Percentiles rank a stretch among this genome's conserved stretches.
Conservation (phyloP, 2,797 vertebrate species). For the Avahi laniger region DNA sequence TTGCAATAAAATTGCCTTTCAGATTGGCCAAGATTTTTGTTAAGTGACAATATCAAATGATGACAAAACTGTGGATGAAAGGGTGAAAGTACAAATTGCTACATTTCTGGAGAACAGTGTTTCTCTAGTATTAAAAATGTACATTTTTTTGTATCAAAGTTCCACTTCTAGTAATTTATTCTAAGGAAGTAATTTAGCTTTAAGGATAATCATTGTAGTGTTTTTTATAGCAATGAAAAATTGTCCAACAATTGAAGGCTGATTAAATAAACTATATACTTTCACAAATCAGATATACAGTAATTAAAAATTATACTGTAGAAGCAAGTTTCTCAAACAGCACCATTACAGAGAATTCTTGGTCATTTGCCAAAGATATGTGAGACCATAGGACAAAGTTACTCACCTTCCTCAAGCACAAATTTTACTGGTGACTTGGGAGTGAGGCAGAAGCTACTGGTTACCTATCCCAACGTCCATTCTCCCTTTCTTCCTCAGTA, state of each 20-base stretch:
- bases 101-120: constrained; percentile 22
- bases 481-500: neutral
- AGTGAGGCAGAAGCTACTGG: neutral
- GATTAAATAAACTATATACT: neutral
- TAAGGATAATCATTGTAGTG: neutral
- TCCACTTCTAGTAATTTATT: constrained; percentile 16
- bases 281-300: neutral
- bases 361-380: neutral
- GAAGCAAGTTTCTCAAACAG: neutral
- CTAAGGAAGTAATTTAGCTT: constrained; percentile 17
- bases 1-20: constrained; percentile 42
- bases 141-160: neutral
- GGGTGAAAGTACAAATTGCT: neutral
- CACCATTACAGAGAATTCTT: neutral
- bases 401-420: neutral
- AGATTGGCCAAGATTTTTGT: constrained; percentile 24
- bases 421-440: neutral
- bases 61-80: constrained; percentile 1
- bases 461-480: neutral
- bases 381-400: neutral
- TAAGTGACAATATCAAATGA: neutral
- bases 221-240: constrained; percentile 13
- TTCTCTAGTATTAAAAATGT: constrained; percentile 22
- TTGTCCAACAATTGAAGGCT: neutral
- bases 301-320: constrained; percentile 10